Evolutionary conservation across 2,113 vertebrate species (phyloP), one percentile per base, ranked within the genome.

Genomic region (Oreotrochilus melanogaster): DNA sequence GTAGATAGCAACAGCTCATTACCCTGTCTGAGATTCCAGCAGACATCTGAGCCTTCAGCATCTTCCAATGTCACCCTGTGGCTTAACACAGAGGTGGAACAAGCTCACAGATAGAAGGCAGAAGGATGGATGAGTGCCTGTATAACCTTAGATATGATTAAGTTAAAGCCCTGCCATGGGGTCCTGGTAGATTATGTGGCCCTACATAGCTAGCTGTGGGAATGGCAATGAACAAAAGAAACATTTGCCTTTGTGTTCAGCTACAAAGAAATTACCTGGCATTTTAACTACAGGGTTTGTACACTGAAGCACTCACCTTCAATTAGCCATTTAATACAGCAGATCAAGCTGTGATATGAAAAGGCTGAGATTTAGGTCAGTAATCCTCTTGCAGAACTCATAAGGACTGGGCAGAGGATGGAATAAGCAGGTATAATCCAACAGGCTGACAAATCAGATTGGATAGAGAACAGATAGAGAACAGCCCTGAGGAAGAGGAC

Each of bases 291-390:
- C 66, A 25, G 66, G 35, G 70, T 82, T 95, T 94, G 74, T 45
- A 88, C 74, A 72, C 35, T 61, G 78, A 85, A 92, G 82, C 45
- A 76, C 62, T 89, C 90, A 42, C 78, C 70, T 92, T 82, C 88
- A 92, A 79, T 86, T 92, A 96, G 66, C 74, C 43, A 79, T 86
- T 94, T 95, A 82, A 93, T 85, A 18, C 45, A 91, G 56, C 65
- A 87, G 73, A 92, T 95, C 89, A 88, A 35, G 58, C 73, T 95
- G 84, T 72, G 93, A 89, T 84, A 70, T 91, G 78, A 92, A 95
- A 61, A 93, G 45, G 35, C 70, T 89, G 80, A 89, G 61, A 72
- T 31, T 74, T 0, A 0, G 1, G 25, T 47, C 86, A 78, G 37
- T 28, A 51, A 51, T 88, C 48, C 43, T 84, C 78, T 39, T 72